These are phyloP conservation scores for Dolichoris vasculosae DNA, from an alignment of 1,140 invertebrate genomes.

Conservation along the genomic window DNA sequence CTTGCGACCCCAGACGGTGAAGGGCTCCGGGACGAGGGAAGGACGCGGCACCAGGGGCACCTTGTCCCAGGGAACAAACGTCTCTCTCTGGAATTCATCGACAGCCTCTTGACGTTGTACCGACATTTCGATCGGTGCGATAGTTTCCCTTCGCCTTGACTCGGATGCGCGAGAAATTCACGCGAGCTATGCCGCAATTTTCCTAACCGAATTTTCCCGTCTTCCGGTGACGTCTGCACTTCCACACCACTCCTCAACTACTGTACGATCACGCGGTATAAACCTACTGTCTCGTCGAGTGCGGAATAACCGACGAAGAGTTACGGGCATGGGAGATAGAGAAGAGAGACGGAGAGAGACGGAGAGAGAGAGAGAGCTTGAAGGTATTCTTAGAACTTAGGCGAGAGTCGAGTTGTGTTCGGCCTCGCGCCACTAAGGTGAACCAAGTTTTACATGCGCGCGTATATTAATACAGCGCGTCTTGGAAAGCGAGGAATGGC, in stretches of 20 bases:
- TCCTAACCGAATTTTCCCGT: neutral
- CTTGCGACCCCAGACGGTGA: slow-evolving; percentile 85
- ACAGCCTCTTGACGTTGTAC: slow-evolving; percentile 53
- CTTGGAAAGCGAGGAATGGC: neutral
- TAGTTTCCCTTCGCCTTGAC: neutral
- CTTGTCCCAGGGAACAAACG: slow-evolving; percentile 87
- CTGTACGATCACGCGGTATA: slow-evolving; percentile 42
- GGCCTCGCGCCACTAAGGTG: slow-evolving; percentile 33
- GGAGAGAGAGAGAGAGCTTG: slow-evolving; percentile 20
- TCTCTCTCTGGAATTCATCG: slow-evolving; percentile 80
- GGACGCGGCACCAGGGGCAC: slow-evolving; percentile 87
- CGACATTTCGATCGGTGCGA: slow-evolving; percentile 21
- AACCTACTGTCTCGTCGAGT: neutral
- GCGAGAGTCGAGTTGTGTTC: neutral
- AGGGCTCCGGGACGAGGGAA: slow-evolving; percentile 85
- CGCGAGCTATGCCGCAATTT: neutral
- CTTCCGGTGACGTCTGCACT: slow-evolving; percentile 59
- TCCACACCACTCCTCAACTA: slow-evolving; percentile 66
- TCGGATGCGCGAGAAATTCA: neutral
- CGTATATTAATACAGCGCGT: slow-evolving; percentile 40
- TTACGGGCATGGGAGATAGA: neutral
- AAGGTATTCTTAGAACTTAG: slow-evolving; percentile 30
- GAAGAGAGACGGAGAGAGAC: slow-evolving; percentile 23
- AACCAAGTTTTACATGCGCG: neutral
- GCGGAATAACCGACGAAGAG: neutral